Conservation (phyloP, 2,113 vertebrate species). For the Takifugu flavidus region DNA sequence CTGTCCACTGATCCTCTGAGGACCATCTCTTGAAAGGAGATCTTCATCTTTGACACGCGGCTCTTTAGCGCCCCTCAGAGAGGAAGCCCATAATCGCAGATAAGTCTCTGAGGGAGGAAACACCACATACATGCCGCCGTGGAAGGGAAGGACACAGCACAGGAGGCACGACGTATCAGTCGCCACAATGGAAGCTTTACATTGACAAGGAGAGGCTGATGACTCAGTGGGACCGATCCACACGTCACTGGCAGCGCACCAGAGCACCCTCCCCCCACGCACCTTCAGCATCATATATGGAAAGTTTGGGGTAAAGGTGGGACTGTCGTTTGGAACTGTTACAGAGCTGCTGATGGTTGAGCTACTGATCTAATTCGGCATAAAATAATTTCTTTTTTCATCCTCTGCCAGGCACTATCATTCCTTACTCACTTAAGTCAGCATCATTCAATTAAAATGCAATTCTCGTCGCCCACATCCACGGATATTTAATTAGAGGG, state of each 20-base stretch:
- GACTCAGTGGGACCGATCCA: slow-evolving; percentile 38
- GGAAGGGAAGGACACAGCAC: slow-evolving; percentile 21
- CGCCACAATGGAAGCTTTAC: slow-evolving; percentile 31
- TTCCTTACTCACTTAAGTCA: slow-evolving; percentile 60
- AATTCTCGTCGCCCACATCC: slow-evolving; percentile 64
- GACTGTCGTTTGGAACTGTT: slow-evolving; percentile 44
- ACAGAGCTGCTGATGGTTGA: slow-evolving; percentile 42
- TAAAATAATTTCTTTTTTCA: slow-evolving; percentile 59
- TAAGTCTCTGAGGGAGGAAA: slow-evolving; percentile 54
- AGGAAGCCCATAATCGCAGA: slow-evolving; percentile 73
- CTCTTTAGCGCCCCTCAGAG: slow-evolving; percentile 92
- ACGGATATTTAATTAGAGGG: slow-evolving; percentile 73
- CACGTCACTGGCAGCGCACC: slow-evolving; percentile 19
- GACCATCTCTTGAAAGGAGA: slow-evolving; percentile 49
- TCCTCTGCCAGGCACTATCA: slow-evolving; percentile 52
- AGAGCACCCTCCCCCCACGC: slow-evolving; percentile 7
- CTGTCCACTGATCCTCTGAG: slow-evolving; percentile 55
- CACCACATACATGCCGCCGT: slow-evolving; percentile 25
- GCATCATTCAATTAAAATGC: slow-evolving; percentile 75
- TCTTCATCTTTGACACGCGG: slow-evolving; percentile 64
- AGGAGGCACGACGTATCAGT: slow-evolving; percentile 42
- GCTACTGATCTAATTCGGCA: slow-evolving; percentile 66
- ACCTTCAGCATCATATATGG: slow-evolving; percentile 25
- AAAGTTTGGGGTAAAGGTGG: slow-evolving; percentile 2
- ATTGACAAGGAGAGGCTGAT: slow-evolving; percentile 30